Percentiles rank a stretch among this genome's conserved stretches.
Conservation (phyloP, 2,797 vertebrate genomes). For the Channallabes apus region DNA sequence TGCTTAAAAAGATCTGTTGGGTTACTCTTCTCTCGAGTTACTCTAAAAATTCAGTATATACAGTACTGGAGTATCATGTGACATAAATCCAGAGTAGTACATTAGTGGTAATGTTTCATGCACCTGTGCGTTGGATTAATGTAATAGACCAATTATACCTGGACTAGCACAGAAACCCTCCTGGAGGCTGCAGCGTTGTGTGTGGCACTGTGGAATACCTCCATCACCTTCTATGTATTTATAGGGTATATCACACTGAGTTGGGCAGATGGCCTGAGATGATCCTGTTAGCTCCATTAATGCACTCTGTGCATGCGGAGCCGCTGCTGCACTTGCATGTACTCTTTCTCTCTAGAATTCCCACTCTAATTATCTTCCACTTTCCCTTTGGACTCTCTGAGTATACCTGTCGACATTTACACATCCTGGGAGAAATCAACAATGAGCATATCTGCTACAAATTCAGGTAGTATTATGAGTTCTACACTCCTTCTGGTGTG, state of each 20-base stretch:
- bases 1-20: neutral
- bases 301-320: conserved; percentile 29
- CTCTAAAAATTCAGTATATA: neutral
- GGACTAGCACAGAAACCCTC: conserved; percentile 24
- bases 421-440: conserved; percentile 8
- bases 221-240: conserved; percentile 47
- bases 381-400: conserved; percentile 9
- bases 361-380: conserved; percentile 32
- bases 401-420: conserved; percentile 5
- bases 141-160: conserved; percentile 6
- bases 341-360: conserved; percentile 14
- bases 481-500: neutral
- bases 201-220: conserved; percentile 21
- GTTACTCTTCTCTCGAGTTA: neutral
- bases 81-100: neutral
- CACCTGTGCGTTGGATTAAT: conserved; percentile 12
- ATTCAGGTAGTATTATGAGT: conserved; percentile 7
- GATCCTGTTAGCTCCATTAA: conserved; percentile 58
- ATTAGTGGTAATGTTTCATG: neutral
- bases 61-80: neutral
- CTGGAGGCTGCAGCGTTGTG: neutral
- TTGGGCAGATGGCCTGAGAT: conserved; percentile 48
- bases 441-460: neutral
- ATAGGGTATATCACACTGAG: conserved; percentile 48
- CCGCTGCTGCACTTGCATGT: conserved; percentile 31